Evolutionary conservation across 1,140 invertebrate genomes (phyloP).

Genomic region (Berghia stephanieae): DNA sequence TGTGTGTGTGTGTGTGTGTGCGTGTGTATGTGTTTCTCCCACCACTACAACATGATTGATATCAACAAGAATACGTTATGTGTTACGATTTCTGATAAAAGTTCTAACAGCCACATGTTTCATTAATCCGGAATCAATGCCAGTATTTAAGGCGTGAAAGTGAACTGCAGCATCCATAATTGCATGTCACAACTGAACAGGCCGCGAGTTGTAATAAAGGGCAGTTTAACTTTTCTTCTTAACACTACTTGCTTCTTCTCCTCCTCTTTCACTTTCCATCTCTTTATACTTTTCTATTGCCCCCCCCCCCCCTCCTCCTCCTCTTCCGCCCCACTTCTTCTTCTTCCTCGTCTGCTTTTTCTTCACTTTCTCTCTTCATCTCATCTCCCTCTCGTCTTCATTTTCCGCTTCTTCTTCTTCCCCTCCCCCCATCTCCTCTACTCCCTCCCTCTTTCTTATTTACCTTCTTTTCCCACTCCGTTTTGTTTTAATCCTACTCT

Average conservation of each 20-base stretch:
- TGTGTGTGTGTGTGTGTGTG: neutral
- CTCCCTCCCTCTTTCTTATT: neutral
- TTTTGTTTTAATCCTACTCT: neutral
- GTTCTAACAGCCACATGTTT: neutral
- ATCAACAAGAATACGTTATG: too few species aligned
- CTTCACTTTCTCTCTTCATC: neutral
- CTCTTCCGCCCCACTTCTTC: neutral
- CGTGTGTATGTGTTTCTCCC: slow-evolving; percentile 22
- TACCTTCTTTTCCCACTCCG: neutral
- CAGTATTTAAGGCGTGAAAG: neutral
- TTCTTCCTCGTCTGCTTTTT: neutral
- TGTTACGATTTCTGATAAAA: too few species aligned
- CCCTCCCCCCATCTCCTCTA: neutral
- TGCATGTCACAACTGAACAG: too few species aligned
- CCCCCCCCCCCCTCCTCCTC: neutral
- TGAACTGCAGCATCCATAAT: too few species aligned
- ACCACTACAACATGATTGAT: too few species aligned
- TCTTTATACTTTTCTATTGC: neutral
- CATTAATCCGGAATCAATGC: neutral
- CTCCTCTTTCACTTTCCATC: neutral
- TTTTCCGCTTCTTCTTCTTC: neutral
- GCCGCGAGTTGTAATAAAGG: too few species aligned
- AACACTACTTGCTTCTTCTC: neutral
- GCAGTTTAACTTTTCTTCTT: neutral
- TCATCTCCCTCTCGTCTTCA: neutral